Conservation (phyloP, 1,140 invertebrate species). For the Pygmarrhopalites habei region DNA sequence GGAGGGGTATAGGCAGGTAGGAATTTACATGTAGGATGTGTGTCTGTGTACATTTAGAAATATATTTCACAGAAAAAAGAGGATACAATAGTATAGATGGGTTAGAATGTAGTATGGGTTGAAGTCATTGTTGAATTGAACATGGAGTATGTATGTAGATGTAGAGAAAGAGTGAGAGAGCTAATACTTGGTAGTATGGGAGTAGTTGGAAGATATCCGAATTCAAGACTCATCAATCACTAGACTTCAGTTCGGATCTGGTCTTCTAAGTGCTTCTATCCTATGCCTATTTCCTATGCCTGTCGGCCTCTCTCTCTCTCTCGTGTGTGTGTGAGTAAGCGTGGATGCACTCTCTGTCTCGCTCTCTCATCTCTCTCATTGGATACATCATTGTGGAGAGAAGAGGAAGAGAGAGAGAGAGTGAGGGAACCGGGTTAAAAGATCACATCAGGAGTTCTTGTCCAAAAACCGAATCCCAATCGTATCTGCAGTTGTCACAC, state of each 20-base stretch:
- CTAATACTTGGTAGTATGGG: neutral
- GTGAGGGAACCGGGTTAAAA: slow-evolving; percentile 11
- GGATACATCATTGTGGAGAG: too few relatives aligned
- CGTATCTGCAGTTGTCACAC: slow-evolving; percentile 5
- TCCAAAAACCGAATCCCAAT: neutral
- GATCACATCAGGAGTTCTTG: slow-evolving; percentile 12
- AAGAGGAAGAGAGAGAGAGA: neutral
- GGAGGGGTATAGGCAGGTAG: too few relatives aligned
- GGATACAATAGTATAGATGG: too few relatives aligned
- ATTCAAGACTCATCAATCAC: slow-evolving; percentile 31
- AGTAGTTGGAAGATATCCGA: slow-evolving; percentile 20
- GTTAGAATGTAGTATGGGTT: neutral
- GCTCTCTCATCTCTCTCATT: too few relatives aligned
- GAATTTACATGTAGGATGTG: too few relatives aligned
- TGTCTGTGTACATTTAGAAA: too few relatives aligned
- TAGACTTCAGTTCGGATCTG: slow-evolving; percentile 22
- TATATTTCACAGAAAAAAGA: too few relatives aligned
- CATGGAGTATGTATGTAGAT: neutral
- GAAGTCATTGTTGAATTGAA: neutral
- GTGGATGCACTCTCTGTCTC: too few relatives aligned
- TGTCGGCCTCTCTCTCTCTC: neutral
- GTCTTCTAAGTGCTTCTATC: slow-evolving; percentile 31
- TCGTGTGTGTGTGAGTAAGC: too few relatives aligned
- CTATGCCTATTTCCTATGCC: slow-evolving; percentile 16
- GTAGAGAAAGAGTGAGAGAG: too few relatives aligned